Percentiles rank a stretch among this genome's conserved stretches.
Conservation (phyloP, 1,140 invertebrate species). For the Meloidogyne chitwoodi region DNA sequence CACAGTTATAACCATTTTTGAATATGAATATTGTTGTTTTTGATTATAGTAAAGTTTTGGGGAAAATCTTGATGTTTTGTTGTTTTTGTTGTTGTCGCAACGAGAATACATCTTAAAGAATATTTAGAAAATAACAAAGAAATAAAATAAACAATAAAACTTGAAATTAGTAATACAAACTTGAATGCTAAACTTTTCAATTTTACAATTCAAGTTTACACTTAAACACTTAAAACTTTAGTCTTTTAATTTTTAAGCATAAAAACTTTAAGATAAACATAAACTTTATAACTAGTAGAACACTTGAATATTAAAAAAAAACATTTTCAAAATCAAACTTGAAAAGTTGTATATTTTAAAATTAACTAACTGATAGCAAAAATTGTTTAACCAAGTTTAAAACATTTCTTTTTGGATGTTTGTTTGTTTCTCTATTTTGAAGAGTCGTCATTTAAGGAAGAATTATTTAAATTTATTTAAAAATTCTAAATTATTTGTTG, state of each 20-base stretch:
- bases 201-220: no score
- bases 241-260: no score
- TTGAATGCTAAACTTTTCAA: no score
- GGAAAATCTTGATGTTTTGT: background rate
- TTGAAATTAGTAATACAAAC: no score
- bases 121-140: no score
- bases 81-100: background rate
- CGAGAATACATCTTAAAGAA: background rate
- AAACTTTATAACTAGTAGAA: no score
- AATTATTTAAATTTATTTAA: no score
- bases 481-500: no score
- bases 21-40: background rate
- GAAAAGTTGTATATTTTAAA: background rate
- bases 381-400: background rate
- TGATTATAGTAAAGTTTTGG: background rate
- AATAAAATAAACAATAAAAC: no score
- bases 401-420: background rate
- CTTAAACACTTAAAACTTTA: no score
- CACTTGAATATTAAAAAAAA: no score
- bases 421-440: background rate
- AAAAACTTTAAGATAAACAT: no score
- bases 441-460: background rate
- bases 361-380: background rate
- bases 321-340: background rate
- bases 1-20: background rate